Conservation (phyloP, 1,140 invertebrate genomes). For the Penaeus chinensis region DNA sequence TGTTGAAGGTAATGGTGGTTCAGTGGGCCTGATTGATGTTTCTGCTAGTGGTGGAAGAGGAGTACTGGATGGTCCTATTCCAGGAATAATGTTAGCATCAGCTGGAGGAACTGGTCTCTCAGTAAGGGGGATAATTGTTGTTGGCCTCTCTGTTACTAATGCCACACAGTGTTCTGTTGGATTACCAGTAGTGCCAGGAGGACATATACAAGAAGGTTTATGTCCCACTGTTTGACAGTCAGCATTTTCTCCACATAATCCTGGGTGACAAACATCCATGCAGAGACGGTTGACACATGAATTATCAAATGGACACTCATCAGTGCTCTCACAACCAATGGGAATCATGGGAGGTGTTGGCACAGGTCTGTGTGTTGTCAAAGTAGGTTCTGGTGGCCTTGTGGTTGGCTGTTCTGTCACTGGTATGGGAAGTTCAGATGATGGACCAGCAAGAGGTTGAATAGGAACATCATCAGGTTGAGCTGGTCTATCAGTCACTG, state of each 20-base stretch:
- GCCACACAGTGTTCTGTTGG: constrained; percentile 69
- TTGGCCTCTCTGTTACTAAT: constrained; percentile 37
- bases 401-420: constrained; percentile 37
- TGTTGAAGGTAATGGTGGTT: constrained; percentile 33
- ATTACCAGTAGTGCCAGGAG: constrained; percentile 66
- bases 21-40: constrained; percentile 9
- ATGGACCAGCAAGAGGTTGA: constrained; percentile 37
- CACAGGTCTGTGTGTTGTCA: constrained; percentile 79
- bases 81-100: constrained; percentile 19
- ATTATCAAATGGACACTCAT: constrained; percentile 67
- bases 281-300: constrained; percentile 72
- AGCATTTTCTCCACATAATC: constrained; percentile 77
- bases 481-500: constrained; percentile 21
- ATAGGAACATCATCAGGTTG: constrained; percentile 15
- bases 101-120: neutral
- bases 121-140: constrained; percentile 9
- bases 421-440: constrained; percentile 33
- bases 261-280: constrained; percentile 73
- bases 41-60: constrained; percentile 2
- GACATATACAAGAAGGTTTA: constrained; percentile 77
- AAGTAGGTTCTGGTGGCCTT: constrained; percentile 73
- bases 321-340: constrained; percentile 81
- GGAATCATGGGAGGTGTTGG: constrained; percentile 79
- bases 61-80: constrained; percentile 9
- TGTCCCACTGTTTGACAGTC: constrained; percentile 86